These are phyloP conservation scores for Pseudotriccus pelzelni DNA, from an alignment of 2,797 vertebrate species.

Conservation along the genomic window DNA sequence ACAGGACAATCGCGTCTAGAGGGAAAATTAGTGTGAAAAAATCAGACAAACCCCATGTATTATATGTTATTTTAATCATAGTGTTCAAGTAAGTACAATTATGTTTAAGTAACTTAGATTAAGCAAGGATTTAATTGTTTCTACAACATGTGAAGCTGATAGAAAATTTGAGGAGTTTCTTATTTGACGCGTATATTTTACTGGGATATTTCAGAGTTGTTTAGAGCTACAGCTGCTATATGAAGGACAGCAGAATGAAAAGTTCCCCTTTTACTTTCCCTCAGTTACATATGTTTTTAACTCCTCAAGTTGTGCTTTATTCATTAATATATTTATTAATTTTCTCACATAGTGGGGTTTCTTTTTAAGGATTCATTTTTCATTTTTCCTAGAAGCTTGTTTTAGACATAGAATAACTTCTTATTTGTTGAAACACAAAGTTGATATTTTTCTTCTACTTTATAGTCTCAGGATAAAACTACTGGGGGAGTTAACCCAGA, in stretches of 20 bases:
- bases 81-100: neutral
- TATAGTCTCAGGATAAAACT: slow-evolving; percentile 94
- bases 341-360: neutral
- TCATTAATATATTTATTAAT: neutral
- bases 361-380: neutral
- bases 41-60: neutral
- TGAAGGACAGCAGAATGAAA: neutral
- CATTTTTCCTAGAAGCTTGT: neutral
- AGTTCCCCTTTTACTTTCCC: neutral
- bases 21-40: neutral
- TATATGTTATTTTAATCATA: neutral
- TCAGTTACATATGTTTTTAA: neutral
- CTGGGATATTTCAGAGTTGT: neutral
- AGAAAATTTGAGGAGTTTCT: neutral
- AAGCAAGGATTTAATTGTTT: neutral
- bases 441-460: neutral
- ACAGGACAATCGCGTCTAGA: neutral
- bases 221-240: neutral
- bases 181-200: neutral
- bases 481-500: slow-evolving; percentile 94
- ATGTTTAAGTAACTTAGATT: neutral
- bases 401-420: neutral
- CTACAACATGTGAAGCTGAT: neutral
- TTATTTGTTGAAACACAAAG: neutral
- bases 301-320: neutral